Conservation (phyloP, 2,113 vertebrate species). For the Azemiops feae region DNA sequence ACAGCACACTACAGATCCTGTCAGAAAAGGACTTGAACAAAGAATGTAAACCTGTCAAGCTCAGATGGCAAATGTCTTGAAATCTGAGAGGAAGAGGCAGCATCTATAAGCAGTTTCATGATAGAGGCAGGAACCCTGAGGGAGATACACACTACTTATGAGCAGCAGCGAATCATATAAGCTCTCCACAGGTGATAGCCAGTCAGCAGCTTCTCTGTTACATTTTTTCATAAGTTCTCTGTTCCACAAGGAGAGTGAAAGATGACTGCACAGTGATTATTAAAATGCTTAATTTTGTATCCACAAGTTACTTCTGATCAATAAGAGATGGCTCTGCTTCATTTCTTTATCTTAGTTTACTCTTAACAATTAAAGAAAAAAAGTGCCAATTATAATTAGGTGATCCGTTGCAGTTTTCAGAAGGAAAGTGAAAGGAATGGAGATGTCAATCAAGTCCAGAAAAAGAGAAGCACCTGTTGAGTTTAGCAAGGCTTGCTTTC, state of each 20-base stretch:
- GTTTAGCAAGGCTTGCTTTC: background rate
- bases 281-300: background rate
- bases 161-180: slow-evolving; percentile 24
- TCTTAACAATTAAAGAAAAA: background rate
- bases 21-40: background rate
- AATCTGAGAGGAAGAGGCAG: background rate
- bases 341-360: background rate
- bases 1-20: background rate
- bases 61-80: background rate
- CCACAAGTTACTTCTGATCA: background rate
- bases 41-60: background rate
- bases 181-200: background rate
- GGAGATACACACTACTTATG: background rate
- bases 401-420: background rate
- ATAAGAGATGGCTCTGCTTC: background rate
- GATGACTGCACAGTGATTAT: background rate
- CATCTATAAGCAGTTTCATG: background rate
- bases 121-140: slow-evolving; percentile 29
- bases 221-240: background rate
- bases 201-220: background rate
- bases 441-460: background rate
- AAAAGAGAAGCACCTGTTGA: background rate
- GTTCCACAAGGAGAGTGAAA: background rate
- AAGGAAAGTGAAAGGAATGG: background rate
- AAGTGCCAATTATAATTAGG: background rate